phyloP scores from a whole-genome alignment of 2,888 invertebrate genomes.

The Alsophila aescularia region DNA sequence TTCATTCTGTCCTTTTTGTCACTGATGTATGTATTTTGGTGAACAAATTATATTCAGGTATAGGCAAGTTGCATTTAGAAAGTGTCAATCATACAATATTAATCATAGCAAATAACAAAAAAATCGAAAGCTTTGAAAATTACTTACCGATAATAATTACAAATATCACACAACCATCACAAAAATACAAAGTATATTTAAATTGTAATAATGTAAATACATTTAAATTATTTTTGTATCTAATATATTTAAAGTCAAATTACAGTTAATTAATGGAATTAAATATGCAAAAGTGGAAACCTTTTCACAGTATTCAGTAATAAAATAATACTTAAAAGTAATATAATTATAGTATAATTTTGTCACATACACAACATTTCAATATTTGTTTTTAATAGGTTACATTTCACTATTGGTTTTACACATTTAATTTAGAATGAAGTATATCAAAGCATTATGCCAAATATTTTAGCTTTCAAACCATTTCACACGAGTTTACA shows the following conservation, averaged over 20 bases:
- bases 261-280: not conserved
- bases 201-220: constrained; percentile 1
- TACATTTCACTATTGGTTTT: not conserved
- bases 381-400: not conserved
- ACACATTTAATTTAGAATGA: not conserved
- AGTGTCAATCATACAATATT: not conserved
- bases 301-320: not conserved
- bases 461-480: not conserved
- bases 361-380: not conserved
- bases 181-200: constrained; percentile 16
- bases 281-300: not conserved
- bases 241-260: not conserved
- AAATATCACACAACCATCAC: constrained; percentile 37
- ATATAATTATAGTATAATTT: not conserved
- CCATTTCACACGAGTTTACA: constrained; percentile 6
- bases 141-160: constrained; percentile 7
- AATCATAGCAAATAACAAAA: constrained; percentile 1
- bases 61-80: not conserved
- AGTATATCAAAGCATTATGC: not conserved
- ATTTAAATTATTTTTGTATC: not conserved
- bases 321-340: not conserved
- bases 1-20: not conserved
- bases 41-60: too few relatives aligned
- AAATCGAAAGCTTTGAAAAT: constrained; percentile 13
- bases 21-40: too few relatives aligned